Conservation (phyloP, 1,140 invertebrate species). For the Asobara japonica region DNA sequence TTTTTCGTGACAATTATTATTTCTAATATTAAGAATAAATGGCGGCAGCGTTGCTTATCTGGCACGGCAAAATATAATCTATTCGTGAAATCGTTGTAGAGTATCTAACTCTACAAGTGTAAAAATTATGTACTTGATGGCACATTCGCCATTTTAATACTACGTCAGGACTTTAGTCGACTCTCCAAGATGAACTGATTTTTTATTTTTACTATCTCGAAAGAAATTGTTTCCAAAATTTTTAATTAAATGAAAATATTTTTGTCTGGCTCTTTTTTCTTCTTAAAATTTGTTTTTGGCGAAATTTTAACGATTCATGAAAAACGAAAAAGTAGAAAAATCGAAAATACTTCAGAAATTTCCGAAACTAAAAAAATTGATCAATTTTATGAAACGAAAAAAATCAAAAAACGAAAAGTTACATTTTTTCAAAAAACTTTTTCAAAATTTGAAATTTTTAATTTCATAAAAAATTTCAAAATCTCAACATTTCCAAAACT, state of each 20-base stretch:
- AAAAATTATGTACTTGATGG: background rate
- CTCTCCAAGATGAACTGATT: background rate
- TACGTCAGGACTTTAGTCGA: background rate
- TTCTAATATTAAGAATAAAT: constrained; percentile 46
- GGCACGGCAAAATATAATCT: constrained; percentile 54
- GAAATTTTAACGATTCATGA: no score
- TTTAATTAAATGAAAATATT: background rate
- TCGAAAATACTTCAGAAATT: no score
- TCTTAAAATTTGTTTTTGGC: background rate
- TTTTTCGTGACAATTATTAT: constrained; percentile 43
- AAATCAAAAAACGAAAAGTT: no score
- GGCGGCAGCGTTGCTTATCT: constrained; percentile 53
- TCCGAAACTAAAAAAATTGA: no score
- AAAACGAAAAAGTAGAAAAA: no score
- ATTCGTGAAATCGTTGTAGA: background rate
- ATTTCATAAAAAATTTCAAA: no score
- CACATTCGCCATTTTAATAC: background rate
- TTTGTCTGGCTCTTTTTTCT: background rate
- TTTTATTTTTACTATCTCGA: no score
- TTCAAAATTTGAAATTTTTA: no score
- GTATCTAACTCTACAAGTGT: background rate
- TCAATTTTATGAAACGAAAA: no score
- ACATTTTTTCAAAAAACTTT: no score
- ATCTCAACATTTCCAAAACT: background rate
- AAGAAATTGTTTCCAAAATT: no score